Evolutionary conservation across 2,888 invertebrate genomes (phyloP).

Genomic region (Zhuqinia jingwanae): DNA sequence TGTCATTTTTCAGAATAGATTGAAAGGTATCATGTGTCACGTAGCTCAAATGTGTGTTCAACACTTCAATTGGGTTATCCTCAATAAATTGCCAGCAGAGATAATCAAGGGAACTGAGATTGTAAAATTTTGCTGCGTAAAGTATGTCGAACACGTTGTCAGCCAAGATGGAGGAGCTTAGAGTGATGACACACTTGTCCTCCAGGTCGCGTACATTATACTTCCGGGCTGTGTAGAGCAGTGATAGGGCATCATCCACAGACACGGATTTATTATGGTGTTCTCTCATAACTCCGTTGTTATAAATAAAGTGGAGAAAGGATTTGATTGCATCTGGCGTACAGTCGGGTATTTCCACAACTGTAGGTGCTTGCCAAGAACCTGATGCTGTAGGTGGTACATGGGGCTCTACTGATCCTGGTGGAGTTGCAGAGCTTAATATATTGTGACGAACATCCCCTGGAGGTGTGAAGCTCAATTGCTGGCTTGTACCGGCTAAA

Average conservation of each 20-base stretch:
- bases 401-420: neutral
- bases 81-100: conserved; percentile 76
- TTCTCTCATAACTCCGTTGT: conserved; percentile 39
- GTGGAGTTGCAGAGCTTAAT: neutral
- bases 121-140: conserved; percentile 73
- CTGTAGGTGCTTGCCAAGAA: conserved; percentile 42
- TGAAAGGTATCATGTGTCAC: conserved; percentile 70
- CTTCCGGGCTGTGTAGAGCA: conserved; percentile 75
- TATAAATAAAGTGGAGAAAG: conserved; percentile 74
- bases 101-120: conserved; percentile 61
- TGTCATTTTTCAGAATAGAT: conserved; percentile 71
- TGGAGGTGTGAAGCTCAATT: too few relatives aligned
- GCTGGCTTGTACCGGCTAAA: neutral
- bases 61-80: conserved; percentile 70
- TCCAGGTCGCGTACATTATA: conserved; percentile 75
- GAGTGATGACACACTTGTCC: conserved; percentile 73
- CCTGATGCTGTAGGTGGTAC: neutral
- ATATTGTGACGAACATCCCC: conserved; percentile 16
- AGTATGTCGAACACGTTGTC: conserved; percentile 77
- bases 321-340: conserved; percentile 69
- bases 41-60: conserved; percentile 67
- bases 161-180: conserved; percentile 71
- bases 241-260: conserved; percentile 63
- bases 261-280: conserved; percentile 63
- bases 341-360: conserved; percentile 73